These are phyloP conservation scores for Eudemis profundana DNA, from an alignment of 2,888 invertebrate species.

Conservation along the genomic window DNA sequence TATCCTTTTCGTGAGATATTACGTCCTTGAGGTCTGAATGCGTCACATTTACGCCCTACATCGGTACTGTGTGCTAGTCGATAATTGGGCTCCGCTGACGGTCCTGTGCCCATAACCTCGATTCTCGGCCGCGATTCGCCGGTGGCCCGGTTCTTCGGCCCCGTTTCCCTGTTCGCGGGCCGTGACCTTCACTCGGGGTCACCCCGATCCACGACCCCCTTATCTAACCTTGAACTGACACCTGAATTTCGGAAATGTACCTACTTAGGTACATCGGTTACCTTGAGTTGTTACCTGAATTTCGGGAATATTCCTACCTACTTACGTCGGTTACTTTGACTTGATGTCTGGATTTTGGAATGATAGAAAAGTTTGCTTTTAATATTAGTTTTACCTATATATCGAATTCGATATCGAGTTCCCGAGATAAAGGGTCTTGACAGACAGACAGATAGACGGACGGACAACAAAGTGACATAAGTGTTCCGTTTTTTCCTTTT, in stretches of 20 bases:
- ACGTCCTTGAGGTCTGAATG: neutral
- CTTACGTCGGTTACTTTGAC: no score
- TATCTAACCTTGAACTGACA: slow-evolving; percentile 49
- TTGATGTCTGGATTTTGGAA: neutral
- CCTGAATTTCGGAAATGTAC: neutral
- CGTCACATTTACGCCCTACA: neutral
- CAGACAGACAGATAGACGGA: no score
- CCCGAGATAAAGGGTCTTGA: no score
- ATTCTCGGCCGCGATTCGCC: slow-evolving; percentile 18
- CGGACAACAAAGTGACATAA: no score
- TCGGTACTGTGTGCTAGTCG: neutral
- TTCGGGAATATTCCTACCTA: no score
- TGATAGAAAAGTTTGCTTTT: neutral
- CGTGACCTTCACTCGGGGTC: slow-evolving; percentile 49
- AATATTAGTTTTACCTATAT: neutral
- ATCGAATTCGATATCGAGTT: no score
- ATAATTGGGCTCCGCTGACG: neutral
- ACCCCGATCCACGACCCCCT: slow-evolving; percentile 47
- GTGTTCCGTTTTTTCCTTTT: no score
- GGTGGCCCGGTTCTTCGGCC: slow-evolving; percentile 38
- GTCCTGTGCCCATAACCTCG: slow-evolving; percentile 38
- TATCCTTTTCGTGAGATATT: neutral
- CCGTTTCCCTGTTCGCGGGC: slow-evolving; percentile 43
- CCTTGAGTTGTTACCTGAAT: no score
- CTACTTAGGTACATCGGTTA: no score